These are phyloP conservation scores for Galaxea fascicularis DNA, from an alignment of 92 coral and sea anemone genomes.

Conservation along the genomic window DNA sequence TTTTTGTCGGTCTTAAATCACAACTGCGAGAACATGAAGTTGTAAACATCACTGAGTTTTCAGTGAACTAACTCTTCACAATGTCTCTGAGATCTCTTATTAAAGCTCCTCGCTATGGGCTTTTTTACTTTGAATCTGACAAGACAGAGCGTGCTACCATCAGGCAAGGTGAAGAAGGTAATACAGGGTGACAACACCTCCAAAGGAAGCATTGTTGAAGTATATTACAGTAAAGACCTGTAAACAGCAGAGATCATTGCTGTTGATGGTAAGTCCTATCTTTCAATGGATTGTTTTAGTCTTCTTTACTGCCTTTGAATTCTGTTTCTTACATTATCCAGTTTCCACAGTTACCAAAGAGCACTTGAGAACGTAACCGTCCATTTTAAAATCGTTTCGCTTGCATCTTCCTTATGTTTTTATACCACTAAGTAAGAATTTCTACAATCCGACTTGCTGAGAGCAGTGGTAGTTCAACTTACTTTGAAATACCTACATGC, in stretches of 20 bases:
- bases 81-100: constrained; percentile 24
- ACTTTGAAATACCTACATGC: neutral
- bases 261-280: constrained; percentile 37
- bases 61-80: constrained; percentile 25
- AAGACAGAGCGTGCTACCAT: constrained; percentile 31
- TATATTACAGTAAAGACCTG: constrained; percentile 6
- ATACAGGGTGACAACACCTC: constrained; percentile 19
- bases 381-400: no score
- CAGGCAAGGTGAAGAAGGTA: constrained; percentile 32
- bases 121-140: constrained; percentile 47
- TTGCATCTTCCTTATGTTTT: neutral
- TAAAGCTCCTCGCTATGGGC: constrained; percentile 30
- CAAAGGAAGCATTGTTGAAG: constrained; percentile 29
- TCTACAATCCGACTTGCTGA: neutral
- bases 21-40: constrained; percentile 16
- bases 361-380: no score
- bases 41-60: neutral
- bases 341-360: no score
- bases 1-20: constrained; percentile 21
- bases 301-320: no score
- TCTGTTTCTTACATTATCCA: no score
- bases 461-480: neutral
- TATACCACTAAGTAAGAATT: neutral
- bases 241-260: constrained; percentile 31
- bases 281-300: constrained; percentile 13